Evolutionary conservation across 2,797 vertebrate species (phyloP).

Genomic region (Characodon lateralis): DNA sequence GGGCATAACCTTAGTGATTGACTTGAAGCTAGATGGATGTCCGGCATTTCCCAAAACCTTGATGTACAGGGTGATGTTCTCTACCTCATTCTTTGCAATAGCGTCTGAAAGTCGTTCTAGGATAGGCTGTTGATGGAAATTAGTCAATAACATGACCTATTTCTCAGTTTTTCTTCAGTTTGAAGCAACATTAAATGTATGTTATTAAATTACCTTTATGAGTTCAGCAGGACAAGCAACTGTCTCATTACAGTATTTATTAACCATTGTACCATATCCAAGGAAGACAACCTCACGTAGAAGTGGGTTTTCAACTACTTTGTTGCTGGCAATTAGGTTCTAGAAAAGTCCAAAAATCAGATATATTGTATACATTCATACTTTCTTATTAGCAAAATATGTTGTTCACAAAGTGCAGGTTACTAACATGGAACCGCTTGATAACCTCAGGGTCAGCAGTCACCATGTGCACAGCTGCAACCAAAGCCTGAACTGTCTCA

Average conservation of each 20-base stretch:
- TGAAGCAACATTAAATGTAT: slow-evolving; percentile 13
- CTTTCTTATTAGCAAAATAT: not conserved
- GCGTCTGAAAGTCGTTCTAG: slow-evolving; percentile 68
- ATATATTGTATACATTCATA: not conserved
- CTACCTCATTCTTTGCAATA: slow-evolving; percentile 49
- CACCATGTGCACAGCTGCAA: slow-evolving; percentile 81
- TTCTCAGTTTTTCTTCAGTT: slow-evolving; percentile 17
- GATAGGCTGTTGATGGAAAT: slow-evolving; percentile 71
- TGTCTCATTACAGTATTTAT: slow-evolving; percentile 76
- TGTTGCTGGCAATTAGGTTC: slow-evolving; percentile 46
- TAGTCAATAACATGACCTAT: not conserved
- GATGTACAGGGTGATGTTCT: slow-evolving; percentile 73
- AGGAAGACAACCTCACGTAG: slow-evolving; percentile 80
- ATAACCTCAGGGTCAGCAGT: slow-evolving; percentile 75
- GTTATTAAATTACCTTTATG: slow-evolving; percentile 77
- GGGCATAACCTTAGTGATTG: slow-evolving; percentile 66
- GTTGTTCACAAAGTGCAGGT: not conserved
- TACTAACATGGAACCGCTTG: slow-evolving; percentile 64
- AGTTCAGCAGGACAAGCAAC: slow-evolving; percentile 74
- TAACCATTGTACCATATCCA: slow-evolving; percentile 83
- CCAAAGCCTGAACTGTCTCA: slow-evolving; percentile 77
- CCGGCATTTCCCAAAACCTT: slow-evolving; percentile 83
- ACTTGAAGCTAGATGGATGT: slow-evolving; percentile 63
- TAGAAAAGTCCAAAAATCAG: slow-evolving; percentile 29
- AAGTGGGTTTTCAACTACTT: slow-evolving; percentile 53